Conservation (phyloP, 92 coral and sea anemone species). For the Palythoa caribaeorum region DNA sequence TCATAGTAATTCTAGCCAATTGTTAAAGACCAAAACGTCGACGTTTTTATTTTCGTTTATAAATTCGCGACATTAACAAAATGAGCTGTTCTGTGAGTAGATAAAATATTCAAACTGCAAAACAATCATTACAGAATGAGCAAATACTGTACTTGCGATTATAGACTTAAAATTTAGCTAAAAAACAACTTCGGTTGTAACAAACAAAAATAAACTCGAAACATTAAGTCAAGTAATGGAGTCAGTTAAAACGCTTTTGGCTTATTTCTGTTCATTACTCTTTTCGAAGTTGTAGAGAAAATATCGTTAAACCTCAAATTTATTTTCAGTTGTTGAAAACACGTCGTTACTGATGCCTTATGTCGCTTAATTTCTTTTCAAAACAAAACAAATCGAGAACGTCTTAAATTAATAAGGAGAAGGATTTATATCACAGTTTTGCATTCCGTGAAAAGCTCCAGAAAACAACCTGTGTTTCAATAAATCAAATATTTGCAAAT, state of each 20-base stretch:
- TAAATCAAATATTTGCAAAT: slow-evolving; percentile 3
- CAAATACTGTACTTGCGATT: background rate
- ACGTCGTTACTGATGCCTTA: no score
- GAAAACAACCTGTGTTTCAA: background rate
- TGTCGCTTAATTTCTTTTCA: background rate
- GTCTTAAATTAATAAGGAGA: background rate
- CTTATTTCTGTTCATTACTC: background rate
- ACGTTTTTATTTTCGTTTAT: background rate
- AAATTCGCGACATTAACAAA: background rate
- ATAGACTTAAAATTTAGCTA: no score
- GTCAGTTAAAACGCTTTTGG: background rate
- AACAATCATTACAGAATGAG: background rate
- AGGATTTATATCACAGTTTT: background rate
- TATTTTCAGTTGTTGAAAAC: no score
- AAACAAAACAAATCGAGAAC: background rate
- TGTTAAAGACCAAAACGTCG: slow-evolving; percentile 2
- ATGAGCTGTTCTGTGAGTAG: background rate
- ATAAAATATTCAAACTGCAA: background rate
- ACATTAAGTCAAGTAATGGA: background rate
- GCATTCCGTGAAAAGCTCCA: background rate
- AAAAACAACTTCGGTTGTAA: background rate
- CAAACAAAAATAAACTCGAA: background rate
- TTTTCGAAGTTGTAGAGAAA: background rate
- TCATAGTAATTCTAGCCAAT: background rate
- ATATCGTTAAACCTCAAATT: no score